These are phyloP conservation scores for Passer montanus DNA, from an alignment of 2,113 vertebrate genomes.

Conservation along the genomic window DNA sequence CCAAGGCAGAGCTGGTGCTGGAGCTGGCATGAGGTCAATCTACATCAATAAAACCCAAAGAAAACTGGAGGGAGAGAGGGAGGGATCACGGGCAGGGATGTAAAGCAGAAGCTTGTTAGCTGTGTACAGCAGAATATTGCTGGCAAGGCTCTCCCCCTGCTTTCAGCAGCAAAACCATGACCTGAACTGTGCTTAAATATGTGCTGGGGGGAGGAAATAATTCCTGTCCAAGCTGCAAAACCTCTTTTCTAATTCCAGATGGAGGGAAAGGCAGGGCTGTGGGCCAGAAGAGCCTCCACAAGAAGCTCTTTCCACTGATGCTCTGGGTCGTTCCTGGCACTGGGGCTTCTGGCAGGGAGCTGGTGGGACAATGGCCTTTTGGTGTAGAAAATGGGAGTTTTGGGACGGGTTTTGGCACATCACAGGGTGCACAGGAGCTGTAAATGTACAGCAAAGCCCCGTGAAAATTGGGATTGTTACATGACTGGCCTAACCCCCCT, in stretches of 20 bases:
- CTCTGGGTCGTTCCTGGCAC: fast-evolving
- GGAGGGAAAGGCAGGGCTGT: not conserved
- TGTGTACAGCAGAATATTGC: not conserved
- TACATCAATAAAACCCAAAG: not conserved
- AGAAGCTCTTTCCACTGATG: not conserved
- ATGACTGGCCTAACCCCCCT: not conserved
- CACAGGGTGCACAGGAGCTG: not conserved
- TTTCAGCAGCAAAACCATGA: not conserved
- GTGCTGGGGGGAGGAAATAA: not conserved
- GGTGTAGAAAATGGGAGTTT: not conserved
- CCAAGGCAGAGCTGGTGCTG: not conserved
- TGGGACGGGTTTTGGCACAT: not conserved
- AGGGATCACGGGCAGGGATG: not conserved
- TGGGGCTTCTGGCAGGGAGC: not conserved
- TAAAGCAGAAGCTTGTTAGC: not conserved
- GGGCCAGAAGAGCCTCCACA: not conserved
- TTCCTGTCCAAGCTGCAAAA: not conserved
- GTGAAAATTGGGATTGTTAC: slow-evolving; percentile 10
- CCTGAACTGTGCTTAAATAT: not conserved
- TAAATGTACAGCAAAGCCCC: not conserved
- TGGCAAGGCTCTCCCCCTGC: not conserved
- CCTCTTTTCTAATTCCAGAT: not conserved
- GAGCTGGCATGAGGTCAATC: not conserved
- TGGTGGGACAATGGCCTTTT: fast-evolving
- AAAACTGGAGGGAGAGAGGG: not conserved